These are phyloP conservation scores for Alouatta caraya DNA, from an alignment of 2,797 vertebrate species.

Conservation along the genomic window DNA sequence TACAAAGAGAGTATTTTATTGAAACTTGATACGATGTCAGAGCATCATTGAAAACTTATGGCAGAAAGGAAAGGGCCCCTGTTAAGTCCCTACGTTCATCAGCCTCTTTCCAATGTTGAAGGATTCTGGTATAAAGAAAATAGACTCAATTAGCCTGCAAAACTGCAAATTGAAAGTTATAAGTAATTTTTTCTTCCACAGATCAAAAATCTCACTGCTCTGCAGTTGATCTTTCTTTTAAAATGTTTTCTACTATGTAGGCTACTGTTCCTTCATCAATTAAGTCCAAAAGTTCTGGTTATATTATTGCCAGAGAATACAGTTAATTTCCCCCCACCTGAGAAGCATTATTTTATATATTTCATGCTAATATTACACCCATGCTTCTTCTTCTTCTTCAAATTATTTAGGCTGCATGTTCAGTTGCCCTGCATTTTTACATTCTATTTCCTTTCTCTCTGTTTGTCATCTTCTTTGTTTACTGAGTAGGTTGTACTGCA, in stretches of 20 bases:
- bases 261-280: not conserved
- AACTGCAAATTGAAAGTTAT: not conserved
- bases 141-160: not conserved
- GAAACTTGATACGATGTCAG: conserved; percentile 48
- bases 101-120: not conserved
- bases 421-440: not conserved
- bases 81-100: not conserved
- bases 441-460: conserved; percentile 39
- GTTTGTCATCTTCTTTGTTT: conserved; percentile 47
- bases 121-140: not conserved
- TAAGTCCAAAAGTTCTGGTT: not conserved
- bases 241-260: not conserved
- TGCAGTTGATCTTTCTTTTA: not conserved
- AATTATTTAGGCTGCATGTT: not conserved
- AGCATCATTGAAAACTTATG: conserved; percentile 38
- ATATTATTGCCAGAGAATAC: not conserved
- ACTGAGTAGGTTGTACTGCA: conserved; percentile 46
- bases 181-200: not conserved
- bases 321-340: not conserved
- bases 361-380: not conserved
- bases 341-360: conserved; percentile 16
- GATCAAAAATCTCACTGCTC: not conserved
- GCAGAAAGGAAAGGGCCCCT: not conserved
- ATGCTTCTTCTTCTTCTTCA: not conserved
- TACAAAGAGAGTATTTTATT: not conserved